Evolutionary conservation across 2,888 invertebrate species (phyloP), one percentile per base, ranked within the genome.

Genomic region (Meloe dianella): DNA sequence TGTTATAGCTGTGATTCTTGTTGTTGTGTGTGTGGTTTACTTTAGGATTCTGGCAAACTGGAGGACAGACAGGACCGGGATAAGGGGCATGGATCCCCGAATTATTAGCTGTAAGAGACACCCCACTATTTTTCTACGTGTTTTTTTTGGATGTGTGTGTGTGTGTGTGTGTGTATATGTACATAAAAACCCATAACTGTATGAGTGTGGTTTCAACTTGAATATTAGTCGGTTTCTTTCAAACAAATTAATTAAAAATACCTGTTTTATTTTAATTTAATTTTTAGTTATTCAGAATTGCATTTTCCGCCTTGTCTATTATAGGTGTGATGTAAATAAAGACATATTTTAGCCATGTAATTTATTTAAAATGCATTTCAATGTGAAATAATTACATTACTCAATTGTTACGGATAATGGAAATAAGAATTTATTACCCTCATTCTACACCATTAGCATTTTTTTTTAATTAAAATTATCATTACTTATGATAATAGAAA

Each of bases 11-110:
- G n/a, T n/a, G n/a, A n/a, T n/a, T n/a, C n/a, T n/a, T 67, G 54
- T 64, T 60, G 51, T 56, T 65, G 41, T 41, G 62, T 65, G 66
- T 61, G 61, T 66, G 60, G 63, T 66, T 70, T 72, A 75, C 74
- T 70, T 74, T 71, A 76, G 75, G 73, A 73, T 75, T 71, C 56
- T 69, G 79, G 70, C 82, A 83, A 83, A 74, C 84, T 84, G 84
- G 84, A 84, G 81, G 83, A 83, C 73, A 77, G 79, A 71, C 78
- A 78, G 74, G 84, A 84, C 73, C 77, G 83, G 77, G 82, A 83
- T 71, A 84, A 84, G 82, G 84, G 84, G 78, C 83, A 83, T 77
- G 79, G 82, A 74, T 83, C 84, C 80, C 84, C 63, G 83, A 84
- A 78, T 79, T 84, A 69, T 77, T 84, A 73, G 81, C 84, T 69